Base-by-base conservation (phyloP, 2,797 vertebrate genomes). In the Enteromius anoplus region DNA sequence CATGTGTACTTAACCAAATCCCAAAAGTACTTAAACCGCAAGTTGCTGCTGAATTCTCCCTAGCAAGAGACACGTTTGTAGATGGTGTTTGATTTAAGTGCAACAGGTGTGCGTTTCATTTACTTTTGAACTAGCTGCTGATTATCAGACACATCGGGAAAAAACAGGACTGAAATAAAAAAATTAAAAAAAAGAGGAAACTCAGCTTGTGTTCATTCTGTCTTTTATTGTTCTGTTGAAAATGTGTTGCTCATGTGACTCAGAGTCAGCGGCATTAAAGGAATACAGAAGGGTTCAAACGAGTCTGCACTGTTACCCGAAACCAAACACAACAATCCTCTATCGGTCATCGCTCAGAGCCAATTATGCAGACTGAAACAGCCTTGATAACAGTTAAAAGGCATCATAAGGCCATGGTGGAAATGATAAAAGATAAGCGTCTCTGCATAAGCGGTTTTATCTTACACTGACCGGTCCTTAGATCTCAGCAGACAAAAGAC, bases 381-480 rank as follows among this genome's bases (percentile, higher is more conserved):
- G 91, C 91, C 91, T 92, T 91, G 90, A 92, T 89, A 90, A 92
- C 89, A 93, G 92, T 92, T 90, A 92, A 93, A 94, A 93, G 84
- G 92, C 90, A 90, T 92, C 90, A 86, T 94, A 94, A 94, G 94
- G 93, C 94, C 92, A 91, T 94, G 92, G 93, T 93, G 93, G 93
- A 94, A 91, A 94, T 92, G 89, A 92, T 87, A 91, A 88, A 88
- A 76, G 88, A 77, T 90, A 58, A 88, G 75, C 85, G 76, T 75
- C 82, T 87, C 81, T 85, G 77, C 85, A 87, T 89, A 72, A 89
- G 86, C 88, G 73, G 80, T 88, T 79, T 79, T 81, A 78, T 77
- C 87, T 88, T 90, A 88, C 82, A 83, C 87, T 78, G 60, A 62
- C 85, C 70, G 86, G 86, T 81, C 71, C 55, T 75, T 45, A 26